Base-by-base conservation (phyloP, 1,140 invertebrate species). In the Drosophila serrata region DNA sequence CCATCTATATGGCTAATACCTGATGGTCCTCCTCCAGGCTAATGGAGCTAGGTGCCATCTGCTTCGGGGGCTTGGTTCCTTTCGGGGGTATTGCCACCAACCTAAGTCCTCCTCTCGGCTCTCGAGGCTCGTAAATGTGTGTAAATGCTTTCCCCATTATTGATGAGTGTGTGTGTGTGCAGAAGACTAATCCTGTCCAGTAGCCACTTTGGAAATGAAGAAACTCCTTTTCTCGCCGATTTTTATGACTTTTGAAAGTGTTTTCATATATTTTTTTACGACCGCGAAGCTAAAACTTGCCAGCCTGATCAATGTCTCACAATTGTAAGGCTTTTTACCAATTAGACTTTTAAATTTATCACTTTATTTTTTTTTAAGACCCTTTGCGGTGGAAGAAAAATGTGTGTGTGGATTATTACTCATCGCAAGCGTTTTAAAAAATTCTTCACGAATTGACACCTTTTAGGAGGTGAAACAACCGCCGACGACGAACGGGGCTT, bases 391-490 rank as follows among this genome's bases (percentile, higher is more conserved):
- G 27, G 29, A 58, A 49, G 48, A 68, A 37, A 78, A 63, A 68
- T 61, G 24, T 33, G 60, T 75, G 43, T 72, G 46, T 46, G 57
- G 70, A 76, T 80, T 87, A 87, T 87, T 87, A 87, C 80, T 87
- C 82, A 87, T 88, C 84, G 84, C 79, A 67, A 77, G 78, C 82
- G 74, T 85, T 86, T 85, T 81, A 67, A 69, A 85, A 87, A 85
- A 88, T 77, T 88, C 84, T 87, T 82, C 67, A 77, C 84, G 84
- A 80, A 87, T 87, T 87, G 84, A 88, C 84, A 87, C 84, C 84
- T 87, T 81, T 87, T 76, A 37, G 40, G 35, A 15, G 35, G 39
- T 17, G 31, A 35, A 33, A 13, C 42, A 13, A n/a, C 42, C 46
- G 29, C 69, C 69, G 15, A 19, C 72, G 29, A 24, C 59, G 49